Percentiles rank a stretch among this genome's conserved stretches.
phyloP scores from a whole-genome alignment of 2,113 vertebrate species.

The Rhinopomastus cyanomelas region DNA sequence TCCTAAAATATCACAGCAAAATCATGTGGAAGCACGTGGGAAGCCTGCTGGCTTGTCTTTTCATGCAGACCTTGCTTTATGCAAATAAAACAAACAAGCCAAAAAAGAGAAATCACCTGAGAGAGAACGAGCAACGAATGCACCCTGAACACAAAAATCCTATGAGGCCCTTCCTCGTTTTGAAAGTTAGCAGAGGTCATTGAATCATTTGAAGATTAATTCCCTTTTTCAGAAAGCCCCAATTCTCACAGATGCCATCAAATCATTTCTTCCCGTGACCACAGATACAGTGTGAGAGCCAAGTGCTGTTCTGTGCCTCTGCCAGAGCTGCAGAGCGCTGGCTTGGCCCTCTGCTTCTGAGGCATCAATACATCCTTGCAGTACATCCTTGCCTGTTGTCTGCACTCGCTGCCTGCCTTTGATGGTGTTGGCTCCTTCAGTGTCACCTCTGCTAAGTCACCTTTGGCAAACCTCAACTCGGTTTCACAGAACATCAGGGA shows the following conservation, averaged over 20 bases:
- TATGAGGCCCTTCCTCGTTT: constrained; percentile 5
- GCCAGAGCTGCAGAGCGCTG: constrained; percentile 38
- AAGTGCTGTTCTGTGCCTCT: constrained; percentile 57
- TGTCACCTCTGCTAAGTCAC: not conserved
- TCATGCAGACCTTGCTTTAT: constrained; percentile 13
- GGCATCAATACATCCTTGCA: not conserved
- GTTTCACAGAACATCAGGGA: too few species aligned
- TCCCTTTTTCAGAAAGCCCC: constrained; percentile 35
- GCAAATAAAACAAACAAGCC: constrained; percentile 15
- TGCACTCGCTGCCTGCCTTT: not conserved
- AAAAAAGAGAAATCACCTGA: constrained; percentile 15
- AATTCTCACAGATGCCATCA: constrained; percentile 30
- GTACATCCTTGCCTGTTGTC: not conserved
- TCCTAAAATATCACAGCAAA: constrained; percentile 1
- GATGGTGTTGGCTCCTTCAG: not conserved
- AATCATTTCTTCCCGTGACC: constrained; percentile 48
- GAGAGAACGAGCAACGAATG: constrained; percentile 35
- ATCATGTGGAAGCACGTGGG: not conserved
- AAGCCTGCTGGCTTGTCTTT: constrained; percentile 9
- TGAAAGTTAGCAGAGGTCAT: constrained; percentile 44
- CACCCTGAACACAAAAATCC: constrained; percentile 49
- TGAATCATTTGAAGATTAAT: constrained; percentile 52
- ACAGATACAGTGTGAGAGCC: constrained; percentile 38
- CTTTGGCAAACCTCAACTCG: not conserved
- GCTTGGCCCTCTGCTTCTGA: not conserved